These are phyloP conservation scores for Phoxinus phoxinus DNA, from an alignment of 2,113 vertebrate species.

Conservation along the genomic window DNA sequence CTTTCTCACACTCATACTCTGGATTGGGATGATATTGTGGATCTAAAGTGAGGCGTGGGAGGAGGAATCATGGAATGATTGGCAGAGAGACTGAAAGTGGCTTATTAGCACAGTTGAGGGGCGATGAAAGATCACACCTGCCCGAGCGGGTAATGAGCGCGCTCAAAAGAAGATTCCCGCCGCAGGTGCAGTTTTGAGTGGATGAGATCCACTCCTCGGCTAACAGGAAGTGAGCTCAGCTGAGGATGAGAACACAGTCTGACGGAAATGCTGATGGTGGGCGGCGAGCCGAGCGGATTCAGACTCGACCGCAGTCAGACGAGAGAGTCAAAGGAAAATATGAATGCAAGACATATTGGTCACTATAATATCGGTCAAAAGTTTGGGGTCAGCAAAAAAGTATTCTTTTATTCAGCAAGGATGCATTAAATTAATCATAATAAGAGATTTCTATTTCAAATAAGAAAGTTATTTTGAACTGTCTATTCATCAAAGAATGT, in stretches of 20 bases:
- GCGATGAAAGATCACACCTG: background rate
- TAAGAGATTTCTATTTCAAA: background rate
- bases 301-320: background rate
- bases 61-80: constrained; percentile 13
- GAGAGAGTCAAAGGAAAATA: background rate
- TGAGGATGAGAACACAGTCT: constrained; percentile 6
- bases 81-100: background rate
- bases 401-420: background rate
- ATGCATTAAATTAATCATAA: background rate
- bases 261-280: constrained; percentile 28
- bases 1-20: constrained; percentile 22
- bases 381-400: background rate
- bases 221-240: background rate
- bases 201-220: background rate
- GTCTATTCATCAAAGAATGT: background rate
- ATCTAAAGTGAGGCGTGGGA: background rate
- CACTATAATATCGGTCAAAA: background rate
- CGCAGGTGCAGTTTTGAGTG: background rate
- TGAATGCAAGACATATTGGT: background rate
- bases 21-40: background rate
- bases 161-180: background rate
- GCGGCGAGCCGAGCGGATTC: constrained; percentile 18
- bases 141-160: background rate
- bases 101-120: background rate
- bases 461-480: background rate